A percentile compares a stretch with the other conserved stretches of the same genome.
These are phyloP conservation scores for Drosophila borealis DNA, from an alignment of 2,888 invertebrate species.

Conservation along the genomic window DNA sequence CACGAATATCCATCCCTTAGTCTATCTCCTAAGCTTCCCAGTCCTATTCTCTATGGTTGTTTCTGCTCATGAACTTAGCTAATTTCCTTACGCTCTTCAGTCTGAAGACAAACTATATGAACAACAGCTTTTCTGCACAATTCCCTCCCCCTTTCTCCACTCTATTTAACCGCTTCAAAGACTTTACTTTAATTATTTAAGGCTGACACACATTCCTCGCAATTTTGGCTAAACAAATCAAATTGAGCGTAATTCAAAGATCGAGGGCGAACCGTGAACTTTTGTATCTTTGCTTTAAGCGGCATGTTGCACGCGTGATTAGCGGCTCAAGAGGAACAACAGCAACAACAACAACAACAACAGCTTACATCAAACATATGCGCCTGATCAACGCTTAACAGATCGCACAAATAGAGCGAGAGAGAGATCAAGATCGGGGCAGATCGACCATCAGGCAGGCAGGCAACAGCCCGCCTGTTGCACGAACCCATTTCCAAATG, in stretches of 20 bases:
- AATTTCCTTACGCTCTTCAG: too few relatives aligned
- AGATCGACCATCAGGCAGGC: slow-evolving; percentile 42
- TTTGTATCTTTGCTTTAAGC: slow-evolving; percentile 58
- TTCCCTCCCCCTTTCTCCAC: not conserved
- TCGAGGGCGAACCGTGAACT: slow-evolving; percentile 46
- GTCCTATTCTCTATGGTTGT: too few relatives aligned
- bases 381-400: slow-evolving; percentile 63
- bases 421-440: slow-evolving; percentile 43
- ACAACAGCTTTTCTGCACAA: not conserved
- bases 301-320: slow-evolving; percentile 78
- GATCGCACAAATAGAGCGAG: slow-evolving; percentile 42
- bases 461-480: slow-evolving; percentile 17
- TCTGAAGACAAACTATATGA: too few relatives aligned
- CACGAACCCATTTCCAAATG: slow-evolving; percentile 30
- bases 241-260: slow-evolving; percentile 38
- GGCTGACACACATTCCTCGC: slow-evolving; percentile 64
- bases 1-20: too few relatives aligned
- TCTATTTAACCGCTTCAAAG: not conserved
- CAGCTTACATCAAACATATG: slow-evolving; percentile 72
- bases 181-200: slow-evolving; percentile 19
- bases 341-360: slow-evolving; percentile 25
- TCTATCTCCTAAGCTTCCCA: too few relatives aligned
- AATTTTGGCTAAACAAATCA: slow-evolving; percentile 47
- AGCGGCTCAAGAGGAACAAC: slow-evolving; percentile 48
- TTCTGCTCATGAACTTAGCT: too few relatives aligned